Percentiles rank a stretch among this genome's conserved stretches.
phyloP scores from a whole-genome alignment of 1,140 invertebrate species.

The Zaprionus gabonicus region DNA sequence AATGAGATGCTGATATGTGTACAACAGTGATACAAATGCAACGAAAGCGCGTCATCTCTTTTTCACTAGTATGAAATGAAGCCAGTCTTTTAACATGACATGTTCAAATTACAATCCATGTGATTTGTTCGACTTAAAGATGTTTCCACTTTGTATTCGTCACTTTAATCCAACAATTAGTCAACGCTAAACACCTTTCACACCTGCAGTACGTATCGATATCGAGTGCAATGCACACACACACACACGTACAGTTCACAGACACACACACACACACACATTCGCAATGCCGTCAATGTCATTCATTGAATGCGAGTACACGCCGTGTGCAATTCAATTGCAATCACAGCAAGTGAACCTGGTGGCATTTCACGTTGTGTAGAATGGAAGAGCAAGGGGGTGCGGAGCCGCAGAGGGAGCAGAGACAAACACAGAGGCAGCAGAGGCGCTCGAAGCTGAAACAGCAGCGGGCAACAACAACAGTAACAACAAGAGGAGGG shows the following conservation, averaged over 20 bases:
- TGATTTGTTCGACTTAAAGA: slow-evolving; percentile 9
- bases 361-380: slow-evolving; percentile 67
- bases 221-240: slow-evolving; percentile 29
- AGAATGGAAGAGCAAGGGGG: slow-evolving; percentile 32
- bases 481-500: slow-evolving; percentile 50
- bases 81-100: neutral
- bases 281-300: slow-evolving; percentile 60
- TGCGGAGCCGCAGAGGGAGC: neutral
- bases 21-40: neutral
- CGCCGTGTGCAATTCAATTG: slow-evolving; percentile 64
- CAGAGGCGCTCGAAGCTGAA: slow-evolving; percentile 37
- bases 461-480: slow-evolving; percentile 51
- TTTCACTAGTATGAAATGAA: neutral
- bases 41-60: neutral
- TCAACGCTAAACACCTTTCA: slow-evolving; percentile 79
- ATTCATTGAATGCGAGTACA: slow-evolving; percentile 61
- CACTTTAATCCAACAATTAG: slow-evolving; percentile 74
- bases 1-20: neutral
- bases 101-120: neutral
- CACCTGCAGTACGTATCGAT: slow-evolving; percentile 56
- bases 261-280: slow-evolving; percentile 13
- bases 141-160: slow-evolving; percentile 66
- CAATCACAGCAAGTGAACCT: slow-evolving; percentile 80
- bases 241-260: slow-evolving; percentile 13
- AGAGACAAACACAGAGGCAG: slow-evolving; percentile 52